Conservation (phyloP, 2,113 vertebrate species). For the Cettia cetti region DNA sequence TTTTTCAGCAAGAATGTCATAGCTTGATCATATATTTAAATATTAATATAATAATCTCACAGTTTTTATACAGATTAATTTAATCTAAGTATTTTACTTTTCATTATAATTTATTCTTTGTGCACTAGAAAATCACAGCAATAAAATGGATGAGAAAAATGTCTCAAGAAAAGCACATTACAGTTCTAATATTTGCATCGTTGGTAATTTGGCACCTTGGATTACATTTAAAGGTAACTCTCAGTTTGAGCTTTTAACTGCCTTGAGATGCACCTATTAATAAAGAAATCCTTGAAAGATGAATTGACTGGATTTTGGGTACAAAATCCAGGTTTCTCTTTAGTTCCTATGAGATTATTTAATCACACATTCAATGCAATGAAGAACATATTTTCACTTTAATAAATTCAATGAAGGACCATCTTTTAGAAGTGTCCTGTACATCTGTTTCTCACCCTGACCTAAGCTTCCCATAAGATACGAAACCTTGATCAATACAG, state of each 20-base stretch:
- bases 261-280: not conserved
- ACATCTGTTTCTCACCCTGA: not conserved
- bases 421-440: not conserved
- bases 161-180: not conserved
- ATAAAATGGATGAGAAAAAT: not conserved
- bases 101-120: not conserved
- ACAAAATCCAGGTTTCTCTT: not conserved
- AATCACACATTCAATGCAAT: not conserved
- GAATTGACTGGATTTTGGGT: not conserved
- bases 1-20: not conserved
- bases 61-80: not conserved
- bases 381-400: not conserved
- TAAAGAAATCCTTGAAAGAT: not conserved
- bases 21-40: not conserved
- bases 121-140: not conserved
- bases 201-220: not conserved
- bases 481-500: rapidly evolving
- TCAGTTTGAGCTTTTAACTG: not conserved
- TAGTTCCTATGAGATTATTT: not conserved
- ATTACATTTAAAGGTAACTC: not conserved
- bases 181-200: not conserved
- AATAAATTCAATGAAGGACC: not conserved
- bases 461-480: not conserved
- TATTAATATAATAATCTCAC: not conserved
- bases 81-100: not conserved